Base-by-base conservation (phyloP, 2,113 vertebrate species). In the Brevimyrus niger region DNA sequence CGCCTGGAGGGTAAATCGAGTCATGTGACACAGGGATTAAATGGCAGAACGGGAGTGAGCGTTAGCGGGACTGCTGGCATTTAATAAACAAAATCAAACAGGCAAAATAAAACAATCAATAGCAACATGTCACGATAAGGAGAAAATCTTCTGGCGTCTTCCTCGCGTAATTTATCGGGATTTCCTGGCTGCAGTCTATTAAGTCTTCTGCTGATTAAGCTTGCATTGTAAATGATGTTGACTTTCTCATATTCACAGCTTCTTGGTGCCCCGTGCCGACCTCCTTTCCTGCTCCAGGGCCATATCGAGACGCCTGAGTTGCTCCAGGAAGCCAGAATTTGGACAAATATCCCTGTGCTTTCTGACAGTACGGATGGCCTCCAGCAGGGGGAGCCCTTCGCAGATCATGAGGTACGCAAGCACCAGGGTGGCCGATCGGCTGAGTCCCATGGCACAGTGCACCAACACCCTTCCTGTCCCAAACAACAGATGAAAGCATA, bases 381-480 rank as follows among this genome's bases (percentile, higher is more conserved):
- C 95, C 88, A 92, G 87, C 89, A 96, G 94, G 47, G 91, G 92
- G 87, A 95, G 91, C 55, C 92, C 91, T 89, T 96, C 95, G 35
- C 86, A 92, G 46, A 96, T 96, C 96, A 96, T 96, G 87, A 96
- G 94, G 89, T 94, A 96, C 46, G 95, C 94, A 90, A 96, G 90
- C 82, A 95, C 94, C 35, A 96, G 90, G 5, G 96, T 94, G 0
- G 96, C 94, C 42, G 96, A 95, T 76, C 95, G 94, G 69, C 96
- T 96, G 89, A 96, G 95, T 4, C 96, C 96, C 95, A 96, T 96
- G 90, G 96, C 92, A 90, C 96, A 96, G 90, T 96, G 96, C 50
- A 96, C 94, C 65, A 96, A 94, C 90, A 96, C 96, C 21, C 88
- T 92, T 7, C 96, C 96, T 96, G 91, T 19, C 87, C 23, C 27